Base-by-base conservation (phyloP, 2,888 invertebrate species). In the Erpobdella octoculata region DNA sequence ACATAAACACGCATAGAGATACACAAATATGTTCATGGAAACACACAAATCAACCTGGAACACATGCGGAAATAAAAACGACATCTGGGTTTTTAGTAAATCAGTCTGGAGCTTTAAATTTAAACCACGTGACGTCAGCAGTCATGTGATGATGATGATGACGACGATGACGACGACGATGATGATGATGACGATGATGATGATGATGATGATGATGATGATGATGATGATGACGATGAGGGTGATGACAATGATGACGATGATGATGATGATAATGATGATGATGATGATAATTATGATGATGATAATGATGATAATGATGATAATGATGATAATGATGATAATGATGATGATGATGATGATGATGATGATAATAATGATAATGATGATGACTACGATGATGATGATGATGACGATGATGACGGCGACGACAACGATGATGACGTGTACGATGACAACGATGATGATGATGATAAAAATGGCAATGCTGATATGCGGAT, bases 251-350 rank as follows among this genome's bases (percentile, higher is more conserved):
- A 48, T 48, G n/a, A 53, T 41, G n/a, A 67, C 46, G 12, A 28
- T 67, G 21, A 67, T 28, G 21, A 38, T 46, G 8, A 62, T 62
- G 28, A 33, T 62, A 18, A 35, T 62, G 28, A 33, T 4, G 6
- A 35, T 62, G 28, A 62, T 62, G 62, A 35, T 35, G 15, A 35
- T 35, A 2, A 35, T 18, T 33, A 28, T 61, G 61, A 21, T 61
- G 4, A 48, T 12, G 53, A 15, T 12, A 6, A 53, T 53, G 9
- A 53, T 62, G 6, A 8, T 62, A n/a, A 62, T 36, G 65, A 65
- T 65, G 65, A 65, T 36, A 25, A 37, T 37, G 65, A 37, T 37
- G 65, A 65, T 37, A 38, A 65, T 65, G 37, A 65, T 65, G n/a
- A n/a, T n/a, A n/a, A n/a, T n/a, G n/a, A 35, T 33, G 53, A n/a